phyloP scores from a whole-genome alignment of 2,888 invertebrate genomes.

The Selenia dentaria region DNA sequence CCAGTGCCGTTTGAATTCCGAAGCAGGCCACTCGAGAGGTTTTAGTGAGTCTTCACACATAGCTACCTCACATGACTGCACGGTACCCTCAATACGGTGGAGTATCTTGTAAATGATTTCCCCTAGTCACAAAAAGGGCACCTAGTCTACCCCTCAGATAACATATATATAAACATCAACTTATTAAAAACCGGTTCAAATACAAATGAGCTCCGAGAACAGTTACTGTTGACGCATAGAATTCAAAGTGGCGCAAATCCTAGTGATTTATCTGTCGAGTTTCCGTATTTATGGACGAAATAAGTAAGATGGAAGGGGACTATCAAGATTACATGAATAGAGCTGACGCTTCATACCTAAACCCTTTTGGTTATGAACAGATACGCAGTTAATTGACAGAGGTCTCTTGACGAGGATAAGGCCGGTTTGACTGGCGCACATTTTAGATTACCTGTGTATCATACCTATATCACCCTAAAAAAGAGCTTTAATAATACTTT shows the following conservation, averaged over 20 bases:
- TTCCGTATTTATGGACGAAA: constrained; percentile 30
- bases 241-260: constrained; percentile 27
- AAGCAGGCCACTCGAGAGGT: too few species aligned
- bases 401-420: constrained; percentile 1
- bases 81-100: too few species aligned
- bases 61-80: too few species aligned
- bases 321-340: constrained; percentile 26
- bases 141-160: too few species aligned
- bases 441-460: constrained; percentile 8
- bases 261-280: constrained; percentile 24
- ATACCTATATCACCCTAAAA: too few species aligned
- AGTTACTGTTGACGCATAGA: constrained; percentile 12
- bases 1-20: too few species aligned
- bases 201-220: neutral
- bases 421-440: neutral
- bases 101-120: too few species aligned
- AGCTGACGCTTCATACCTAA: constrained; percentile 12
- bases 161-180: too few species aligned
- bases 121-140: too few species aligned
- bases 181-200: neutral
- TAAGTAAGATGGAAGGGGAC: constrained; percentile 30
- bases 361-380: constrained; percentile 18
- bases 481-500: too few species aligned
- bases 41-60: too few species aligned
- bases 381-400: constrained; percentile 22